Evolutionary conservation across 2,888 invertebrate species (phyloP), one percentile per base, ranked within the genome.

Genomic region (Micoletzkya japonica): DNA sequence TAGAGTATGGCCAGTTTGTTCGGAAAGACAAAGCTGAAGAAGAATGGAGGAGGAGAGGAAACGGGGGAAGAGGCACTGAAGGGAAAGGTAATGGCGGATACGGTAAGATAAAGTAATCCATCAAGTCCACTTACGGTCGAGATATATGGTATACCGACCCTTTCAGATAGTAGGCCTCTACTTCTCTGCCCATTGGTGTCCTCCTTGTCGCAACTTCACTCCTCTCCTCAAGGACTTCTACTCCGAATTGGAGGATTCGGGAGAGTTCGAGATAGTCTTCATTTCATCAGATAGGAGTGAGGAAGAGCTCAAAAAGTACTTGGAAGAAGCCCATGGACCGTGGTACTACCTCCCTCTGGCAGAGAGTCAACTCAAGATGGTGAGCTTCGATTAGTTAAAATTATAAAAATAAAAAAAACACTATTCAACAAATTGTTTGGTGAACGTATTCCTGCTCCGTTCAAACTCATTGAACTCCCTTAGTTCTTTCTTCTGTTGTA

Each of bases 111-210:
- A 39, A 10, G 39, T 39, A 10, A n/a, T n/a, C n/a, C n/a, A n/a
- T n/a, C n/a, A n/a, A n/a, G n/a, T n/a, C n/a, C n/a, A n/a, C n/a
- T n/a, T n/a, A n/a, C n/a, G n/a, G 6, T 52, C 7, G 7, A n/a
- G 6, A 14, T 52, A n/a, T 6, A 52, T 52, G 24, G 14, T 52
- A 50, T 58, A n/a, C n/a, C 20, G 39, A 30, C 1, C 44, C 34
- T 56, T 72, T 70, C 54, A 75, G 67, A 60, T 77, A 2, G 74
- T 79, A 34, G 79, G 68, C 28, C 71, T 79, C 67, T 79, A 79
- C 80, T 88, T 88, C 81, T 88, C 88, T 2, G 88, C 88, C n/a
- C 87, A 87, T 74, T 88, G 88, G 88, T 88, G 88, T 76, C 87
- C 88, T 2, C 88, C 88, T 0, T 88, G 88, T 73, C 77, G 86